These are phyloP conservation scores for Buphagus erythrorhynchus DNA, from an alignment of 2,797 vertebrate genomes.

Conservation along the genomic window DNA sequence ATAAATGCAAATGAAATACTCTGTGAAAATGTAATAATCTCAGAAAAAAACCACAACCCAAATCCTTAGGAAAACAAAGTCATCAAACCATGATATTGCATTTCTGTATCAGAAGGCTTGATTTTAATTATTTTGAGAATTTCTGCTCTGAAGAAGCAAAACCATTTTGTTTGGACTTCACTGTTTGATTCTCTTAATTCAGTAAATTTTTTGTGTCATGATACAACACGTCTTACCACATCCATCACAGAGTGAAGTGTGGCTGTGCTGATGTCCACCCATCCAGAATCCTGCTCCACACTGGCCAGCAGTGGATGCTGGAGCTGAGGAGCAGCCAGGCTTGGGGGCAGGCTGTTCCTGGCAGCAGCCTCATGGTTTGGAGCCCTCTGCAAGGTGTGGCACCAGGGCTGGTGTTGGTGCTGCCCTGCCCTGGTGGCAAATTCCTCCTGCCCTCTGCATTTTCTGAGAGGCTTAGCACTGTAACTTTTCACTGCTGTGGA, in stretches of 20 bases:
- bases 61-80: background rate
- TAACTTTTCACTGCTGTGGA: rapidly evolving
- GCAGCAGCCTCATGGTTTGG: rapidly evolving
- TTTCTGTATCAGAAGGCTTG: background rate
- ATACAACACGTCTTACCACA: background rate
- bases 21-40: background rate
- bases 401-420: rapidly evolving
- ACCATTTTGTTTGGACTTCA: background rate
- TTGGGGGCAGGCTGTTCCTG: background rate
- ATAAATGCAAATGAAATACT: background rate
- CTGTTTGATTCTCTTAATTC: background rate
- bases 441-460: background rate
- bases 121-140: background rate
- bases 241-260: rapidly evolving
- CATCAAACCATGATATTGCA: background rate
- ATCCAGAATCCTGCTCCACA: background rate
- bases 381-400: rapidly evolving
- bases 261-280: background rate
- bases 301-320: background rate
- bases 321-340: background rate
- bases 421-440: rapidly evolving
- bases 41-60: background rate
- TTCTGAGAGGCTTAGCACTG: background rate
- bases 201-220: rapidly evolving
- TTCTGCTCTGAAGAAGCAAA: background rate